These are phyloP conservation scores for Anoplopoma fimbria DNA, from an alignment of 2,113 vertebrate genomes.

Conservation along the genomic window DNA sequence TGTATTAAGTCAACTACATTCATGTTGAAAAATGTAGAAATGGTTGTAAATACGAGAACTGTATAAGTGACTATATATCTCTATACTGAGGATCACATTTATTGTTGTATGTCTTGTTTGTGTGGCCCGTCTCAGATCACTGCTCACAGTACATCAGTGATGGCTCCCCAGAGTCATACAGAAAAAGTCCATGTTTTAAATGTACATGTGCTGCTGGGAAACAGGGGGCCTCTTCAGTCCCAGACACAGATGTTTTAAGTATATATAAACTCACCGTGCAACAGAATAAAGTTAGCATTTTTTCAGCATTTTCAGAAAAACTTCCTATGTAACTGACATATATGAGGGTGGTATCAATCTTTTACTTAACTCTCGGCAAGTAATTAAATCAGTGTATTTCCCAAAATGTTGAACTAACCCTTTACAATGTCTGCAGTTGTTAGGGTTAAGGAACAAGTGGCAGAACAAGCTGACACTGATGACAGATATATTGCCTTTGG, in stretches of 20 bases:
- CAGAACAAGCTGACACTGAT: constrained; percentile 41
- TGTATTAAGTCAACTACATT: neutral
- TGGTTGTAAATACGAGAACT: neutral
- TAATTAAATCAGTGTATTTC: neutral
- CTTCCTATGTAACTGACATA: neutral
- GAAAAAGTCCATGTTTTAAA: neutral
- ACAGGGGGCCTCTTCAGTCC: constrained; percentile 10
- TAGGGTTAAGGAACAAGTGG: constrained; percentile 36
- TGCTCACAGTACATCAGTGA: neutral
- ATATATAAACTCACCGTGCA: neutral
- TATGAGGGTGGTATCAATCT: neutral
- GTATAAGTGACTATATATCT: neutral
- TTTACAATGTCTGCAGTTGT: neutral
- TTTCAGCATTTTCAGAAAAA: neutral
- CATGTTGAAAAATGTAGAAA: neutral
- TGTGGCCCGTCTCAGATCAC: neutral
- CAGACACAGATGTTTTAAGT: constrained; percentile 7
- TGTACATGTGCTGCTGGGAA: constrained; percentile 31
- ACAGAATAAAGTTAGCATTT: neutral
- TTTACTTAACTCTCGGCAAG: neutral
- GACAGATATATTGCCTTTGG: constrained; percentile 55
- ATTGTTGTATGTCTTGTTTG: too few relatives aligned
- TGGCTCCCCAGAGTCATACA: neutral
- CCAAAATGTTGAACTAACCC: too few relatives aligned
- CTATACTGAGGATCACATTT: neutral